Evolutionary conservation across 2,888 invertebrate genomes (phyloP).

Genomic region (Polydrusus pterygomalis): DNA sequence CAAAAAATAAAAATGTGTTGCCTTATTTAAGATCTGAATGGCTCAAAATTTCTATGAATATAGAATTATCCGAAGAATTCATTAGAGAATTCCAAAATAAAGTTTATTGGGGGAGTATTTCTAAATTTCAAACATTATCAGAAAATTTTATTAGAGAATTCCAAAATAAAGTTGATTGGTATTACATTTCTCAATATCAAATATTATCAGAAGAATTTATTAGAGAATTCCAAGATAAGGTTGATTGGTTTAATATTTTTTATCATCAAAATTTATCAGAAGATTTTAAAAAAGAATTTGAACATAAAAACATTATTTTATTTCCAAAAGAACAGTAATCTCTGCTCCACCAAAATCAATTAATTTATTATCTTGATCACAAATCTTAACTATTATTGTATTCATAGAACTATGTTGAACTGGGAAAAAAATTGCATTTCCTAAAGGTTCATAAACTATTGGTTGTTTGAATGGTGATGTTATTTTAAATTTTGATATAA

Average conservation of each 20-base stretch:
- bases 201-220: too few relatives aligned
- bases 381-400: slow-evolving; percentile 1
- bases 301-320: background rate
- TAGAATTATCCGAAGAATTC: background rate
- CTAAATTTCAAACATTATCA: background rate
- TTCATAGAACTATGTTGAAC: background rate
- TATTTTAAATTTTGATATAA: slow-evolving; percentile 8
- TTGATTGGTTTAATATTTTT: background rate
- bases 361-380: slow-evolving; percentile 9
- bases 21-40: too few relatives aligned
- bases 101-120: background rate
- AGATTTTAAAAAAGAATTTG: background rate
- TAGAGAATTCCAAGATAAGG: too few relatives aligned
- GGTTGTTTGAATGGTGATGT: background rate
- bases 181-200: background rate
- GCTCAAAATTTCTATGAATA: too few relatives aligned
- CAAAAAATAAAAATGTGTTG: too few relatives aligned
- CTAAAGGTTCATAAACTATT: slow-evolving; percentile 4
- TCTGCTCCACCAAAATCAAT: slow-evolving; percentile 5
- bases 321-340: background rate
- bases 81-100: background rate
- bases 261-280: background rate
- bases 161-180: too few relatives aligned
- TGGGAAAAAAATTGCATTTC: background rate
- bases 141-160: too few relatives aligned